Base-by-base conservation (phyloP, 2,113 vertebrate genomes). In the Gopherus evgoodei region DNA sequence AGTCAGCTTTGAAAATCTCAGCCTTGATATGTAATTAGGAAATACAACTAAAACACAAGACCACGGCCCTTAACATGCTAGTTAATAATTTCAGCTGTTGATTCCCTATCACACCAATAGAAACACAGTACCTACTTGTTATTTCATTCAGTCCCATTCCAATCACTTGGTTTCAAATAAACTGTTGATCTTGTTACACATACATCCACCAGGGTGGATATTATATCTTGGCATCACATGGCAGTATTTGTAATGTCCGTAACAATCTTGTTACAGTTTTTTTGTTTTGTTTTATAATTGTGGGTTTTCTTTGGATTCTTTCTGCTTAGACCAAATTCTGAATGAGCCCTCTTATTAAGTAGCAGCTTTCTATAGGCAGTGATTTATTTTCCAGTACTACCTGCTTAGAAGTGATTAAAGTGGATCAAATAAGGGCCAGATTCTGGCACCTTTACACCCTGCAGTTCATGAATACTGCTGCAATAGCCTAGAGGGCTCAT, bases 131-230 rank as follows among this genome's bases (percentile, higher is more conserved):
- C 87, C 44, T 75, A 12, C 8, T 14, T 38, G 25, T 29, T 44
- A 27, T 47, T 1, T 79, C 0, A 5, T 82, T 89, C 75, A 2
- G 1, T 38, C 42, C 14, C 12, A 11, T 59, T 90, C 90, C 2
- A 19, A n/a, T 38, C 82, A 5, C 76, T 53, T 92, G 75, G 42
- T 0, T 24, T 78, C 22, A 76, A 44, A 76, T 76, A 42, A 76
- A 76, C n/a, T 76, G 50, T 88, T 94, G 81, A 8, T 86, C 95
- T 91, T 42, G 11, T 90, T 95, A 38, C 1, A 27, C 56, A 12
- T 91, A 25, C 91, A 90, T 96, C 97, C 96, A 95, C 96, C 94
- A 96, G 97, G 93, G 96, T 93, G 95, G 93, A 90, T 95, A 76
- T 44, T 42, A 24, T 25, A 25, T 44, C 21, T 44, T 44, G 22